These are phyloP conservation scores for Myotis yumanensis DNA, from an alignment of 2,113 vertebrate genomes.

Conservation along the genomic window DNA sequence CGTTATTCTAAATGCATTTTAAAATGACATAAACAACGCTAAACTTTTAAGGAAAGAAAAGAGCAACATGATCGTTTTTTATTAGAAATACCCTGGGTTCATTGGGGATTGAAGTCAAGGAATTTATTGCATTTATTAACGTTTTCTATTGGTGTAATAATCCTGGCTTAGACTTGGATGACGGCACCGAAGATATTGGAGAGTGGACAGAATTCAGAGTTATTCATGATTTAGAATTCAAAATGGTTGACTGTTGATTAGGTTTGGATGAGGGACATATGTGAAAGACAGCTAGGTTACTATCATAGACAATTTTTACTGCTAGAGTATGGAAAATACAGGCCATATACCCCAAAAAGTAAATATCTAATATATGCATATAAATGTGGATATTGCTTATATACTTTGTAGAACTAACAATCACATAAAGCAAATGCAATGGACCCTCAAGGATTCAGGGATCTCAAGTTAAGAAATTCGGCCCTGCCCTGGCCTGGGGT, in stretches of 20 bases:
- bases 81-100: background rate
- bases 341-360: background rate
- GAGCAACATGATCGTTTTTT: background rate
- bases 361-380: background rate
- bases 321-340: background rate
- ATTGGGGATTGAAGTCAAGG: background rate
- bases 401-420: background rate
- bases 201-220: background rate
- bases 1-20: background rate
- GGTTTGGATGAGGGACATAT: background rate
- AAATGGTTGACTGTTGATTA: background rate
- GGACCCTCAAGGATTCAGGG: background rate
- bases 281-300: background rate
- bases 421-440: background rate
- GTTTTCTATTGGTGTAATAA: background rate
- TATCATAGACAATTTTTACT: background rate
- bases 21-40: background rate
- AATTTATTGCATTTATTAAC: background rate
- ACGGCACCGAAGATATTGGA: background rate
- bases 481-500: background rate
- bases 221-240: background rate
- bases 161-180: background rate
- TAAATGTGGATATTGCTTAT: background rate
- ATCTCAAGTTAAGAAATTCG: background rate
- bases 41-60: background rate